Evolutionary conservation across 2,113 vertebrate genomes (phyloP), one percentile per base, ranked within the genome.

Genomic region (Cinclus mexicanus): DNA sequence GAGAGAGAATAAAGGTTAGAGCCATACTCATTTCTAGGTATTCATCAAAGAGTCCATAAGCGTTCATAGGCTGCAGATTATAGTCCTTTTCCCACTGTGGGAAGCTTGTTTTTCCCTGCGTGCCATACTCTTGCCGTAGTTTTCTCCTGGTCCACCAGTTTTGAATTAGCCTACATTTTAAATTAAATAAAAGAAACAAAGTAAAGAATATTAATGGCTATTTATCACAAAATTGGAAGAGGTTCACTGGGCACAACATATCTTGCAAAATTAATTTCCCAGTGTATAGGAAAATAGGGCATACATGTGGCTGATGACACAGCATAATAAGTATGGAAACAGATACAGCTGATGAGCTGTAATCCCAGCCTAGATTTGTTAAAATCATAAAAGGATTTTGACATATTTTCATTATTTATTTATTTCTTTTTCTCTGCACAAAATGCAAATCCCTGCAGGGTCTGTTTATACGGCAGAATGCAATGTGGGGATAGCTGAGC

Each of bases 1-100:
- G 41, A 70, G 74, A 60, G 15, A 68, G 10, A 91, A 93, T 10
- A 7, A 35, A 83, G 24, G 19, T 63, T 35, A 82, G 89, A 60
- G 83, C 31, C 98, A 74, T 99, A 99, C 99, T 99, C 99, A 99
- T 99, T 98, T 99, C 99, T 85, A 99, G 96, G 96, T 99, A 99
- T 97, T 99, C 99, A 57, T 99, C 99, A 59, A 99, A 99, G 91
- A 99, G 98, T 87, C 99, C 99, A 10, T 99, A 99, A 80, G 98
- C 98, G 71, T 99, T 99, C 98, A 99, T 99, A 8, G 99, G 98
- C 56, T 99, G 99, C 24, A 99, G 98, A 89, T 99, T 99, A 95
- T 99, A 99, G 97, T 99, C 99, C 86, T 98, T 98, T 96, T 99
- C 99, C 99, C 99, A 99, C 68, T 99, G 99, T 46, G 98, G 98